Evolutionary conservation across 2,797 vertebrate genomes (phyloP), one percentile per base, ranked within the genome.

Genomic region (Mormyrops attenuatus): DNA sequence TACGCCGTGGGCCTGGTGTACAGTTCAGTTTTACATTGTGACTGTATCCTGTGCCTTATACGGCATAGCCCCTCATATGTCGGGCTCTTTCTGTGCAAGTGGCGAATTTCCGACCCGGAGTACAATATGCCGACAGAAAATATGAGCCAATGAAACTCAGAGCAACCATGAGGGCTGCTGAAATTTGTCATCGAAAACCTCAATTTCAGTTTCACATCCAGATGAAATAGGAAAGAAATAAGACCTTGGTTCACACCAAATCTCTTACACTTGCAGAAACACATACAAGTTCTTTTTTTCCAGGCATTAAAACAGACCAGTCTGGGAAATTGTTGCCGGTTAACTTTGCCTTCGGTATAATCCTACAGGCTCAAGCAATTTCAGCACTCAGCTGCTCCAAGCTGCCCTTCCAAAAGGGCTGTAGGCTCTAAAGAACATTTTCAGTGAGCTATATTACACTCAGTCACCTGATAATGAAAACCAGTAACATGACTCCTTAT

Each of bases 251-350:
- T 80, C 53, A 60, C 84, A 89, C 63, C 85, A 90, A 82, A 88
- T 90, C 87, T 88, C 53, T 88, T 77, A 9, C 52, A 80, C 52
- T 82, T 13, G 38, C 80, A 85, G 2, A 57, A 44, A 55, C 77
- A 88, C 26, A 69, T 84, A 92, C 88, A 90, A 9, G 8, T 11
- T 93, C 93, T 94, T 91, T 90, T 91, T 90, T 85, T 89, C 85
- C 90, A 93, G 73, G 92, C 93, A 92, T 93, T 90, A 91, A 94
- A 94, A 94, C 90, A 88, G 92, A 91, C 91, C 92, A 93, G 90
- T 91, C 90, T 91, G 92, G 89, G 93, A 95, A 95, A 95, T 96
- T 95, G 94, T 93, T 93, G 94, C 92, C 92, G 92, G 95, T 95
- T 94, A 95, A 73, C 94, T 91, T 91, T 88, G 92, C 94, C 95